phyloP scores from a whole-genome alignment of 2,113 vertebrate species.

The Megaptera novaeangliae region DNA sequence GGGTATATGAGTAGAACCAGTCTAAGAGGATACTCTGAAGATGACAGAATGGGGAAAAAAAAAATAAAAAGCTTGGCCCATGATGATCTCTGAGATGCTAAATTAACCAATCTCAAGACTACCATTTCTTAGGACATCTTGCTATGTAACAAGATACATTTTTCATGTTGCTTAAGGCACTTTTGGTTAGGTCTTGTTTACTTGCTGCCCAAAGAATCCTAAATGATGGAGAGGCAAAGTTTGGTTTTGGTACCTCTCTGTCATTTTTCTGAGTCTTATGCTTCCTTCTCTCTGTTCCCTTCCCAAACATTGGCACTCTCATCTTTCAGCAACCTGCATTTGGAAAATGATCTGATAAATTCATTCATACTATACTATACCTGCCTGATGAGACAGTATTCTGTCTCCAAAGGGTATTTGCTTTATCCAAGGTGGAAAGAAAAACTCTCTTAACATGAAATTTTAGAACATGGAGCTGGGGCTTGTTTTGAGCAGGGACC shows the following conservation, averaged over 20 bases:
- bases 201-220: background rate
- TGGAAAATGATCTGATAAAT: conserved; percentile 20
- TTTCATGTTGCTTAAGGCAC: background rate
- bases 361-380: background rate
- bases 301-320: background rate
- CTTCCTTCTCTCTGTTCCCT: background rate
- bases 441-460: background rate
- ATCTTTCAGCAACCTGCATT: background rate
- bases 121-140: background rate
- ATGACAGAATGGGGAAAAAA: background rate
- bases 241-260: background rate
- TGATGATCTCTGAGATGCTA: background rate
- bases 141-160: background rate
- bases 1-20: background rate
- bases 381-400: background rate
- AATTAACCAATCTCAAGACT: background rate
- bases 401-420: background rate
- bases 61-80: background rate
- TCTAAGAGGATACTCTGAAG: background rate
- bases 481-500: background rate
- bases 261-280: background rate
- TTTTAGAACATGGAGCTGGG: background rate
- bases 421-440: background rate
- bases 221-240: background rate
- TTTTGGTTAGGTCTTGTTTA: background rate